Evolutionary conservation across 2,113 vertebrate genomes (phyloP).

Genomic region (Anguilla rostrata): DNA sequence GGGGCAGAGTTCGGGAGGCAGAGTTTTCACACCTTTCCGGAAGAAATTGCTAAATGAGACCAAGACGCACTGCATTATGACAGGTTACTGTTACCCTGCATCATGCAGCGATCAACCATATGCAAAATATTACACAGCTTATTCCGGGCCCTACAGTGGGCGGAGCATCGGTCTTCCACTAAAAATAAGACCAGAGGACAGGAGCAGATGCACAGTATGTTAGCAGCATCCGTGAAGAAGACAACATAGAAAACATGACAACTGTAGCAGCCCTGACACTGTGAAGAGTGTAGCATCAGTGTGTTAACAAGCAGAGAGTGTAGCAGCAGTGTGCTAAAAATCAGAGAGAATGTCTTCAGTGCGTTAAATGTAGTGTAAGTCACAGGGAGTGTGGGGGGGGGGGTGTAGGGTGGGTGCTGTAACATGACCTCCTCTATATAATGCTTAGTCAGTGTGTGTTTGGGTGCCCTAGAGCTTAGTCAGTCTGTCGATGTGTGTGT

Average conservation of each 20-base stretch:
- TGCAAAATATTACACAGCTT: neutral
- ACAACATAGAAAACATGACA: too few species aligned
- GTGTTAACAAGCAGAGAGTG: neutral
- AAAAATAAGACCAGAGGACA: too few species aligned
- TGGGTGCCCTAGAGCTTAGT: neutral
- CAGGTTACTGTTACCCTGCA: neutral
- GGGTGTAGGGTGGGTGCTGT: neutral
- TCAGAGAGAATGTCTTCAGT: neutral
- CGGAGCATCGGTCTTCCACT: neutral
- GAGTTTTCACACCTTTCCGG: too few species aligned
- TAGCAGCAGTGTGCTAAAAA: neutral
- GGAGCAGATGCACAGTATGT: too few species aligned
- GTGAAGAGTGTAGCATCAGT: neutral
- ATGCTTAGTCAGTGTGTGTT: conserved; percentile 22
- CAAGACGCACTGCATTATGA: neutral
- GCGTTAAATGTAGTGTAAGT: neutral
- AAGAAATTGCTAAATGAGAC: too few species aligned
- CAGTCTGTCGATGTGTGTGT: neutral
- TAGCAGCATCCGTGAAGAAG: too few species aligned
- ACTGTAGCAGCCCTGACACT: too few species aligned
- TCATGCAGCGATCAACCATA: too few species aligned
- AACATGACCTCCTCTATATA: neutral
- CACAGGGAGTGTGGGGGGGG: too few species aligned
- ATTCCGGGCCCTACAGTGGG: neutral
- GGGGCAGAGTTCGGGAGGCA: neutral